Evolutionary conservation across 1,140 invertebrate genomes (phyloP).

Genomic region (Melitaea cinxia): DNA sequence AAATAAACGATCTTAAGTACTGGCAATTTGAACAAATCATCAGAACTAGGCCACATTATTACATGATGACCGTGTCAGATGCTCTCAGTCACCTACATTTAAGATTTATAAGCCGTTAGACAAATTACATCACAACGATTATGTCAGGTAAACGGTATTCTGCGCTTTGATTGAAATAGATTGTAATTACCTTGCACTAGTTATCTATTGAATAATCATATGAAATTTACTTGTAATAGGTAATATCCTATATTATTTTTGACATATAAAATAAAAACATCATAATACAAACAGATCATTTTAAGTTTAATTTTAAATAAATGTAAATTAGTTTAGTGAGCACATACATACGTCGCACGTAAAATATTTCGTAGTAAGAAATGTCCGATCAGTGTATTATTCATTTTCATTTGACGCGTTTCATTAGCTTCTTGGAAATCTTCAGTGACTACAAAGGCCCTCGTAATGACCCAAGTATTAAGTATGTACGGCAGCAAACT

Average conservation of each 20-base stretch:
- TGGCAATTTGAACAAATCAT: slow-evolving; percentile 75
- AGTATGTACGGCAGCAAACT: slow-evolving; percentile 28
- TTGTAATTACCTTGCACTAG: slow-evolving; percentile 3
- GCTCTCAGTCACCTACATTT: slow-evolving; percentile 37
- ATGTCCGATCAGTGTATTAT: background rate
- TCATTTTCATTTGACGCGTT: background rate
- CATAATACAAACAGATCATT: no score
- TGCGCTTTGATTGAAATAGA: slow-evolving; percentile 15
- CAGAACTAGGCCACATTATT: slow-evolving; percentile 68
- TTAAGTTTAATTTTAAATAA: no score
- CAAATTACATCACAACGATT: slow-evolving; percentile 37
- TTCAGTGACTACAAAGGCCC: slow-evolving; percentile 3
- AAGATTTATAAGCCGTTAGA: slow-evolving; percentile 49
- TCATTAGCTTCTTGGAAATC: slow-evolving; percentile 23
- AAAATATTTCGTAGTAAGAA: no score
- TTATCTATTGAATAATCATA: background rate
- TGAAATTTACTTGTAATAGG: background rate
- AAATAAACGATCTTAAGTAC: slow-evolving; percentile 64
- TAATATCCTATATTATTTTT: background rate
- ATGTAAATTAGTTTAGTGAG: no score
- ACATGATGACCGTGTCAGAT: slow-evolving; percentile 53
- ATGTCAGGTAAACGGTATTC: slow-evolving; percentile 26
- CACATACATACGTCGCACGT: no score
- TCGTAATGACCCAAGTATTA: slow-evolving; percentile 20
- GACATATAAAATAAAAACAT: no score